These are phyloP conservation scores for Spatula clypeata DNA, from an alignment of 2,797 vertebrate species.

Conservation along the genomic window DNA sequence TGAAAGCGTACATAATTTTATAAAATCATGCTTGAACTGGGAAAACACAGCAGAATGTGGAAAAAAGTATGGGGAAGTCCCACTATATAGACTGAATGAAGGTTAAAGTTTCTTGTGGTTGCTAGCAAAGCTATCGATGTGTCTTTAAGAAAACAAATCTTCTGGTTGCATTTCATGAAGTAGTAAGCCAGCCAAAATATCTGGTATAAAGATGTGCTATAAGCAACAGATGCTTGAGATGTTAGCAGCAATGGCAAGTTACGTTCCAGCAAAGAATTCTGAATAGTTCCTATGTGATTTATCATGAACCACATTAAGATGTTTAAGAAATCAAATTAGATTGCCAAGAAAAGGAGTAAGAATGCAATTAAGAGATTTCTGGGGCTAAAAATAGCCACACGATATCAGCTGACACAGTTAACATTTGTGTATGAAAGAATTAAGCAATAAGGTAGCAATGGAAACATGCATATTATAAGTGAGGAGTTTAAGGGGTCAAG, in stretches of 20 bases:
- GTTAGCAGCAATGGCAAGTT: neutral
- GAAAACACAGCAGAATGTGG: neutral
- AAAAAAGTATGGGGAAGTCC: neutral
- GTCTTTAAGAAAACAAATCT: slow-evolving; percentile 26
- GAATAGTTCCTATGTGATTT: neutral
- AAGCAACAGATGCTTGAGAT: slow-evolving; percentile 26
- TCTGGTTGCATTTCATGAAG: neutral
- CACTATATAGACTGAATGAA: neutral
- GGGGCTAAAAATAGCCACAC: neutral
- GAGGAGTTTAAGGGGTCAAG: neutral
- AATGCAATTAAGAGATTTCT: neutral
- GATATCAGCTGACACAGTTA: neutral
- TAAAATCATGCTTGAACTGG: neutral
- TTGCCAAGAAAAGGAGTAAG: neutral
- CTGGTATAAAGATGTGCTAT: neutral
- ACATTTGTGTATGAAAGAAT: neutral
- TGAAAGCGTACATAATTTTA: slow-evolving; percentile 10
- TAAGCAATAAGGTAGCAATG: neutral
- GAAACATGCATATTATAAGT: neutral
- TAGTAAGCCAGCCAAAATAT: slow-evolving; percentile 21
- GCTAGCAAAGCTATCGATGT: neutral
- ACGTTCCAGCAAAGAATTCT: neutral
- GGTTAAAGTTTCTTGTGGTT: slow-evolving; percentile 4
- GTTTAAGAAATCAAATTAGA: slow-evolving; percentile 11
- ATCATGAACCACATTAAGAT: neutral